phyloP scores from a whole-genome alignment of 1,140 invertebrate genomes.

The Dryas iulia region DNA sequence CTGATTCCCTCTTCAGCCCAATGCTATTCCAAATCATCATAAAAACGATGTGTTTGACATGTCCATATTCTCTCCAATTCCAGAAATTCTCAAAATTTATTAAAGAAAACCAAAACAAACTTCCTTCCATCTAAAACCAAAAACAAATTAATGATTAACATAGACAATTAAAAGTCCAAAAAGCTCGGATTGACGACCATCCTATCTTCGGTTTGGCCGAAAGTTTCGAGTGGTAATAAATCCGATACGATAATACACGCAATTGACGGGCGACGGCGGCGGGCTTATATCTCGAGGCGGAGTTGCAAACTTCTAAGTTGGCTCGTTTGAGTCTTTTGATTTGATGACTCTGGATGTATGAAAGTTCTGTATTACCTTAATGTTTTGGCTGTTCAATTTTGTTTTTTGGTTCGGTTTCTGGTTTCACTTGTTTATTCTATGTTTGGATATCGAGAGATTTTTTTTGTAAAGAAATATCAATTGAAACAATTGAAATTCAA shows the following conservation, averaged over 20 bases:
- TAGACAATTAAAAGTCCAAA: not conserved
- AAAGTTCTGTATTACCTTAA: not conserved
- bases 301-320: not conserved
- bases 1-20: too few relatives aligned
- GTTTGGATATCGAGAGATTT: too few relatives aligned
- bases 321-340: not conserved
- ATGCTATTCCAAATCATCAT: too few relatives aligned
- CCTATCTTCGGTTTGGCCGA: not conserved
- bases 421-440: not conserved
- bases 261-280: not conserved
- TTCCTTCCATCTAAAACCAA: not conserved
- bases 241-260: slow-evolving; percentile 18
- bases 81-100: too few relatives aligned
- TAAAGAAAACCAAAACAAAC: too few relatives aligned
- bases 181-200: not conserved
- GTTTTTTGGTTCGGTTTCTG: not conserved
- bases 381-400: not conserved
- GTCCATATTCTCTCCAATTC: too few relatives aligned
- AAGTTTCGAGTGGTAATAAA: slow-evolving; percentile 22
- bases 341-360: slow-evolving; percentile 1
- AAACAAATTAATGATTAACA: not conserved
- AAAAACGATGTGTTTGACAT: too few relatives aligned
- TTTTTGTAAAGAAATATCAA: too few relatives aligned
- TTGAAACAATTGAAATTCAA: too few relatives aligned
- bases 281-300: not conserved